Evolutionary conservation across 2,113 vertebrate genomes (phyloP), one percentile per base, ranked within the genome.

Genomic region (Pogona vitticeps): DNA sequence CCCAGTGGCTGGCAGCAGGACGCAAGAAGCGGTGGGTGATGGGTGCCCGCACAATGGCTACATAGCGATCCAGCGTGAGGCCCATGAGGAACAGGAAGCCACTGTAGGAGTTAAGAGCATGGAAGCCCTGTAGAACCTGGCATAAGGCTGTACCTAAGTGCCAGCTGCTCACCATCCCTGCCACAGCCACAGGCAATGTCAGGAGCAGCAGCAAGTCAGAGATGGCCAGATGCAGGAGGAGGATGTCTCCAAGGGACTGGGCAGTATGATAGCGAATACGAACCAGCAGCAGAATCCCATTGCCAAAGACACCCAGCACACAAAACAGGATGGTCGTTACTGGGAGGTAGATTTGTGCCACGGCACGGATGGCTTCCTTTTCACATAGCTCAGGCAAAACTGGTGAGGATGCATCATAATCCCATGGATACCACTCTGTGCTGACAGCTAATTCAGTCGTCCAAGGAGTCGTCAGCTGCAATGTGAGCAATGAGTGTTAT

Each of bases 11-110:
- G 2, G 94, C 94, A 7, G 87, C 90, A 0, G 88, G 91, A 40
- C 95, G 97, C 46, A 95, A 93, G 46, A 52, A 52, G 52, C 93
- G 94, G 0, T 91, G 93, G 52, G 95, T 94, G 0, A 93, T 28
- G 0, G 96, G 93, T 28, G 93, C 95, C 81, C 10, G 88, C 0
- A 96, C 97, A 0, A 99, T 98, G 90, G 96, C 96, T 91, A 98
- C 80, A 15, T 98, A 99, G 91, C 98, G 98, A 86, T 99, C 98
- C 0, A 98, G 86, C 0, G 98, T 98, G 93, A 99, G 98, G 92
- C 97, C 98, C 26, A 98, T 98, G 46, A 99, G 95, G 92, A 99
- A 97, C 87, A 99, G 88, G 90, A 99, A 97, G 13, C 98, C 98
- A 0, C 97, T 97, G 78, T 98, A 97, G 28, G 98, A 98, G 91